Evolutionary conservation across 2,888 invertebrate species (phyloP), one percentile per base, ranked within the genome.

Genomic region (Stenodera caucasica): DNA sequence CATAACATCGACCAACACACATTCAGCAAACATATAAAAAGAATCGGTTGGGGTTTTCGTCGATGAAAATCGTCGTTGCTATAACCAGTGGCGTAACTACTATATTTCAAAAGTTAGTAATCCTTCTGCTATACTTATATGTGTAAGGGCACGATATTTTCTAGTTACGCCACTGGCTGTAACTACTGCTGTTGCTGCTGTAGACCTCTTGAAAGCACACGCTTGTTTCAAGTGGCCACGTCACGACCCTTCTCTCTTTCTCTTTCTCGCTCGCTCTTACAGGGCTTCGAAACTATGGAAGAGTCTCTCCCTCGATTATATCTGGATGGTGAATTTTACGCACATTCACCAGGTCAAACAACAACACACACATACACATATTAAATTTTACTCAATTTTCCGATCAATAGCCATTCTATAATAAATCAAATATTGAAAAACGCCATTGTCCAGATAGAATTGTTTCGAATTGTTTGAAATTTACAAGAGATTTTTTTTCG

Each of bases 161-260:
- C n/a, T n/a, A n/a, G n/a, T n/a, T n/a, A n/a, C n/a, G n/a, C n/a
- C n/a, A n/a, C n/a, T n/a, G n/a, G n/a, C n/a, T 33, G 30, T 12
- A 3, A 11, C 18, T 30, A n/a, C 14, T 26, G 14, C 32, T 23
- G 33, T 32, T 21, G 58, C 55, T 61, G 64, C 67, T 64, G 70
- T 72, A 71, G 73, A 72, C 74, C 76, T 71, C 76, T 77, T 75
- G 67, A 77, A 73, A 74, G 72, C 75, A 75, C 75, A 73, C 75
- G 74, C 74, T 70, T 56, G 68, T 68, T 71, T 77, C 70, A 74
- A 77, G 77, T 76, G 75, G 73, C 75, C 72, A 75, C 77, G 72
- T 72, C 72, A 72, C 71, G 66, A 71, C 65, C 68, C 66, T 61
- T 57, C 60, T 55, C 63, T 62, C 66, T 68, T 59, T 53, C 56